A percentile compares a stretch with the other conserved stretches of the same genome.
These are phyloP conservation scores for Electrophaes corylata DNA, from an alignment of 2,888 invertebrate genomes.

Conservation along the genomic window DNA sequence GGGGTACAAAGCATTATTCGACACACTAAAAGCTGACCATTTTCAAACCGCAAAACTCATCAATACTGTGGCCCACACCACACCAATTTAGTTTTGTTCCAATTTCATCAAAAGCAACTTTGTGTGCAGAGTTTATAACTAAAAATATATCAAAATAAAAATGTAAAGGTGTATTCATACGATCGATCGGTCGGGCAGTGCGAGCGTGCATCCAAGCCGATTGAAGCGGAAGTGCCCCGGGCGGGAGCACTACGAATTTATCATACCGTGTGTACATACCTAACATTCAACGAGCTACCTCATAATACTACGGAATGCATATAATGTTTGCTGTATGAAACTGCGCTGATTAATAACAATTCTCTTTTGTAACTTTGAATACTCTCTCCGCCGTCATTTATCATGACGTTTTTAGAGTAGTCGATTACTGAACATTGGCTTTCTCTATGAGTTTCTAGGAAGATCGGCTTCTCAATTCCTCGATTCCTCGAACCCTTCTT, in stretches of 20 bases:
- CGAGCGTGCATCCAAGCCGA: conserved; percentile 69
- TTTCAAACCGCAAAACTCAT: too few species aligned
- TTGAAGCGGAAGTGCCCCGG: conserved; percentile 74
- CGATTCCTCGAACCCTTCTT: too few species aligned
- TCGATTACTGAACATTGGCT: too few species aligned
- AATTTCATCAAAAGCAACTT: neutral
- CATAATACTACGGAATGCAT: conserved; percentile 12
- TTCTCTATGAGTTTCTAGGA: too few species aligned
- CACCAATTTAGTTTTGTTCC: neutral
- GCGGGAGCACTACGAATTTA: conserved; percentile 72
- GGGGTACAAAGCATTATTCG: too few species aligned
- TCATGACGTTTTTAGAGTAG: conserved; percentile 33
- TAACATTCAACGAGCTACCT: conserved; percentile 46
- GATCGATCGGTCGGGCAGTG: conserved; percentile 61
- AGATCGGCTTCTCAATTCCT: too few species aligned
- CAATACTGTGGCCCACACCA: neutral
- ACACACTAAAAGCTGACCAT: too few species aligned
- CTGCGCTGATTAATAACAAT: conserved; percentile 22
- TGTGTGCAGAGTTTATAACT: too few species aligned
- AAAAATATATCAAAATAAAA: conserved; percentile 61
- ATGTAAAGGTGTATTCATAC: conserved; percentile 71
- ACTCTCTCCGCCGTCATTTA: neutral
- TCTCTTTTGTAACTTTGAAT: conserved; percentile 28
- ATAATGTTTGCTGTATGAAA: conserved; percentile 18
- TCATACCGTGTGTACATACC: conserved; percentile 63